Evolutionary conservation across 2,113 vertebrate genomes (phyloP).

Genomic region (Sakesphorus luctuosus): DNA sequence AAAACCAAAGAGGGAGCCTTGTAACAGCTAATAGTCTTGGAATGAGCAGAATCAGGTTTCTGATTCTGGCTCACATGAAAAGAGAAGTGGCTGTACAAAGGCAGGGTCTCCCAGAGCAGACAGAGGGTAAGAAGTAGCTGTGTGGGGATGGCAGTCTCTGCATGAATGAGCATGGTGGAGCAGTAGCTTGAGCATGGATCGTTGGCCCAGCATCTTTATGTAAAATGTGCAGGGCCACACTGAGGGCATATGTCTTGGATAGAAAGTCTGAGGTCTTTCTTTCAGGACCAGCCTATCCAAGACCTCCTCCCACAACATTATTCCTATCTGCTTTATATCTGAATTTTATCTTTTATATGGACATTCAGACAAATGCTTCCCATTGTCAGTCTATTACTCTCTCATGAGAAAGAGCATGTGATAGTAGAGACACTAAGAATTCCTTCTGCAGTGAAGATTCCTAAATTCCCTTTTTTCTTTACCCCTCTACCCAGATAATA

Average conservation of each 20-base stretch:
- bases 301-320: not conserved
- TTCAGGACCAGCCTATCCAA: not conserved
- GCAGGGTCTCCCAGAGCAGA: not conserved
- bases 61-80: not conserved
- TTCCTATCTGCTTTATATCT: not conserved
- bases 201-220: not conserved
- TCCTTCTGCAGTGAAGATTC: not conserved
- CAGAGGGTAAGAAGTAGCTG: not conserved
- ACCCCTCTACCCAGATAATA: not conserved
- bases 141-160: too few species aligned
- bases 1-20: not conserved
- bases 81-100: not conserved
- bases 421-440: not conserved
- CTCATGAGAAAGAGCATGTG: not conserved
- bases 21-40: not conserved
- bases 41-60: not conserved
- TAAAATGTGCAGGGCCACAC: not conserved
- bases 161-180: not conserved
- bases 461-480: not conserved
- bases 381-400: not conserved
- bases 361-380: not conserved
- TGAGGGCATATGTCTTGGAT: not conserved
- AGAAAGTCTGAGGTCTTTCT: not conserved
- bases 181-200: not conserved
- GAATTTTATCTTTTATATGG: not conserved